A percentile compares a stretch with the other conserved stretches of the same genome.
Conservation (phyloP, 2,113 vertebrate genomes). For the Symphodus melops region DNA sequence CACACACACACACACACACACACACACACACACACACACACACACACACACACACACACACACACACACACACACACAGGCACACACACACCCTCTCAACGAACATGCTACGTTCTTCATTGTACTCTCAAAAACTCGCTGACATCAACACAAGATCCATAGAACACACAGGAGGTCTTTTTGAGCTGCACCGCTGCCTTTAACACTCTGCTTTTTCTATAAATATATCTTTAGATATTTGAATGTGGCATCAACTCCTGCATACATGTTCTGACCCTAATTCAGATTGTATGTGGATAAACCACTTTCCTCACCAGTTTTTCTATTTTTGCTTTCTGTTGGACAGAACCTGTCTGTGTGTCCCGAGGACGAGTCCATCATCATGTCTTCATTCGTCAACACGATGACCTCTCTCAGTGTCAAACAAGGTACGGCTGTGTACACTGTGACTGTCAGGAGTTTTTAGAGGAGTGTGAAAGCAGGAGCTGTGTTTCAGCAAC, state of each 20-base stretch:
- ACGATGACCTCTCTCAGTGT: slow-evolving; percentile 99
- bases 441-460: background rate
- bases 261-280: too few relatives aligned
- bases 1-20: background rate
- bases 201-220: too few relatives aligned
- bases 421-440: slow-evolving; percentile 91
- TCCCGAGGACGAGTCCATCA: slow-evolving; percentile 98
- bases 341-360: slow-evolving; percentile 97
- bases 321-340: slow-evolving; percentile 17
- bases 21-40: background rate
- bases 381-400: slow-evolving; percentile 99
- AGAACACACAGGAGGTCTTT: too few relatives aligned
- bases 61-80: background rate
- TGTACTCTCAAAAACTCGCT: background rate
- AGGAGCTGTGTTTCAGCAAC: background rate
- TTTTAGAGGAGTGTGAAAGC: background rate
- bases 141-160: too few relatives aligned
- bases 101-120: background rate
- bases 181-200: too few relatives aligned
- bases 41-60: too few relatives aligned
- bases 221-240: too few relatives aligned
- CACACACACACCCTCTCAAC: too few relatives aligned
- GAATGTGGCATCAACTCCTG: too few relatives aligned
- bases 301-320: background rate
- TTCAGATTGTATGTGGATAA: too few relatives aligned